Conservation (phyloP, 2,888 invertebrate species). For the Thecocarcelia acutangulata region DNA sequence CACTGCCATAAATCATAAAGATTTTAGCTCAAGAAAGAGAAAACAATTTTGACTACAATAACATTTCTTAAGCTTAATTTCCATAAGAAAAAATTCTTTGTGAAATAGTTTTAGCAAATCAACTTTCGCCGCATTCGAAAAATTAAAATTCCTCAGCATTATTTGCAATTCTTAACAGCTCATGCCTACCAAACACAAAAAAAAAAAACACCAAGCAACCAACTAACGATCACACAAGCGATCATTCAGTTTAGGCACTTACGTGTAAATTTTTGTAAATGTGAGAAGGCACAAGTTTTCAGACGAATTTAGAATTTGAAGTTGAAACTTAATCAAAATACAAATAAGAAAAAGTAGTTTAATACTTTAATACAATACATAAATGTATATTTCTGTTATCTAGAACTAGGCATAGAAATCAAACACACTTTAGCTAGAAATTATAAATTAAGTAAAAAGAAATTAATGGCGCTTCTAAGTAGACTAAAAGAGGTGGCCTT, state of each 20-base stretch:
- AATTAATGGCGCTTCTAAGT: conserved; percentile 5
- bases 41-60: background rate
- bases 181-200: conserved; percentile 12
- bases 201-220: too few relatives aligned
- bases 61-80: background rate
- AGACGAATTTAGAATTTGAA: conserved; percentile 47
- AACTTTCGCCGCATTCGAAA: conserved; percentile 45
- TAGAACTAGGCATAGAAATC: background rate
- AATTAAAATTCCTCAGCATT: conserved; percentile 41
- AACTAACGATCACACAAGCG: background rate
- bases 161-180: conserved; percentile 45
- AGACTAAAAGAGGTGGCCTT: background rate
- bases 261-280: conserved; percentile 62
- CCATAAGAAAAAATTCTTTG: conserved; percentile 36
- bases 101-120: conserved; percentile 33
- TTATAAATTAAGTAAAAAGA: conserved; percentile 6
- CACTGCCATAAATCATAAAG: conserved; percentile 1
- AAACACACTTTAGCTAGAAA: conserved; percentile 6
- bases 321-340: background rate
- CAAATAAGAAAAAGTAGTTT: background rate
- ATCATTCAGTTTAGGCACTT: conserved; percentile 2
- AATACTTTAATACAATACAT: too few relatives aligned
- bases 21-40: conserved; percentile 2
- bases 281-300: background rate
- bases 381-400: conserved; percentile 1